Conservation (phyloP, 2,113 vertebrate genomes). For the Tragelaphus buxtoni region DNA sequence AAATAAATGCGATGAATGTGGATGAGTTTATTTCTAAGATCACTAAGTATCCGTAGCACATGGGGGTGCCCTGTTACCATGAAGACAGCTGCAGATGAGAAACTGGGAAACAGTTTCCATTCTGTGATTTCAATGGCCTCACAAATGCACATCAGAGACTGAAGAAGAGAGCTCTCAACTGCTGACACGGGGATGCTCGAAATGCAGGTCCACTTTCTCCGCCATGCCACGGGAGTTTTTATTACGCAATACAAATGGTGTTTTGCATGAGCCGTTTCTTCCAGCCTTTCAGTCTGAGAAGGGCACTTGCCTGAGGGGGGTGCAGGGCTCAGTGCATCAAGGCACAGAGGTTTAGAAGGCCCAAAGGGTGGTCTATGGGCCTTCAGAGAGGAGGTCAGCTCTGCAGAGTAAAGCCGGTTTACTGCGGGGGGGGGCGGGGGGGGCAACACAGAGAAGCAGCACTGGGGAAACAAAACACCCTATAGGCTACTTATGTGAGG, state of each 20-base stretch:
- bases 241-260: background rate
- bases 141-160: accelerated
- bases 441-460: background rate
- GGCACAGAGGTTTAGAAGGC: background rate
- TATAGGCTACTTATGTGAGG: background rate
- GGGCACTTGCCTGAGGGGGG: background rate
- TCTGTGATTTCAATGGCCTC: background rate
- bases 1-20: background rate
- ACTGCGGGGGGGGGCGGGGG: too few species aligned
- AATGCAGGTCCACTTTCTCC: accelerated
- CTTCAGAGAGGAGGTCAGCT: background rate
- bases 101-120: background rate
- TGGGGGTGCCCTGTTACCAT: background rate
- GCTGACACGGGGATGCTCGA: background rate
- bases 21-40: background rate
- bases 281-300: background rate
- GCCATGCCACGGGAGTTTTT: background rate
- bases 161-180: background rate
- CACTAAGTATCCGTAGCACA: background rate
- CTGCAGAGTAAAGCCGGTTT: accelerated
- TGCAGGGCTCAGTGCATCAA: background rate
- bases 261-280: background rate
- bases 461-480: background rate
- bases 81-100: background rate
- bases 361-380: background rate